Evolutionary conservation across 2,797 vertebrate genomes (phyloP).

Genomic region (Labroides dimidiatus): DNA sequence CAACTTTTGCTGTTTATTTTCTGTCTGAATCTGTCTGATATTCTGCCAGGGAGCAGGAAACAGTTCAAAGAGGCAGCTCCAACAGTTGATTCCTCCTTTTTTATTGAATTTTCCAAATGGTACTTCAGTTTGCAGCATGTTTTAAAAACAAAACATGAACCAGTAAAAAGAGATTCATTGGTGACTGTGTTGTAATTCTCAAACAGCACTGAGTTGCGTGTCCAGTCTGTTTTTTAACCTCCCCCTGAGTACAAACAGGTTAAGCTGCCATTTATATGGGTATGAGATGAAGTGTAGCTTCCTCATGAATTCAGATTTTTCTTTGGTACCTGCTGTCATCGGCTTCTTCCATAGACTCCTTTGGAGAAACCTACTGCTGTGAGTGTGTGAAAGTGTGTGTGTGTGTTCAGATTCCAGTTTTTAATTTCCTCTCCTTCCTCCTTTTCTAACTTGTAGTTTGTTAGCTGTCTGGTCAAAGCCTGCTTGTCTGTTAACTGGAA

Average conservation of each 20-base stretch:
- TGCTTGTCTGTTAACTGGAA: slow-evolving; percentile 74
- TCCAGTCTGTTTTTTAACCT: slow-evolving; percentile 11
- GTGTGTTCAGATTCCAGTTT: slow-evolving; percentile 31
- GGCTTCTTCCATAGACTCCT: slow-evolving; percentile 55
- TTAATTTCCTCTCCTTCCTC: slow-evolving; percentile 30
- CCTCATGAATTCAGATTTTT: slow-evolving; percentile 39
- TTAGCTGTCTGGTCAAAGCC: slow-evolving; percentile 68
- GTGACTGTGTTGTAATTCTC: slow-evolving; percentile 41
- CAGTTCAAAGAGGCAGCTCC: slow-evolving; percentile 52
- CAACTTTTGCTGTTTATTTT: slow-evolving; percentile 9
- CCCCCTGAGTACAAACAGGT: slow-evolving; percentile 15
- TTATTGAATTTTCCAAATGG: slow-evolving; percentile 29
- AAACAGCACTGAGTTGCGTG: slow-evolving; percentile 43
- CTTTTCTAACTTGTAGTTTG: slow-evolving; percentile 44
- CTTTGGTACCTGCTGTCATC: slow-evolving; percentile 54
- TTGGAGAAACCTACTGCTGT: slow-evolving; percentile 65
- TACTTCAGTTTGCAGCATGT: slow-evolving; percentile 50
- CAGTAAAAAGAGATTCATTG: slow-evolving; percentile 20
- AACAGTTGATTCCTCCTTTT: slow-evolving; percentile 24
- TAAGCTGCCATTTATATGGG: slow-evolving; percentile 8
- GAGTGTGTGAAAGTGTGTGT: slow-evolving; percentile 27
- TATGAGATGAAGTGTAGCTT: slow-evolving; percentile 39
- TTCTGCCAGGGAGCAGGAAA: slow-evolving; percentile 31
- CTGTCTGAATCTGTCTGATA: slow-evolving; percentile 3
- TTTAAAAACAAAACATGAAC: slow-evolving; percentile 32